These are phyloP conservation scores for Drosophila santomea DNA, from an alignment of 1,140 invertebrate genomes.

Conservation along the genomic window DNA sequence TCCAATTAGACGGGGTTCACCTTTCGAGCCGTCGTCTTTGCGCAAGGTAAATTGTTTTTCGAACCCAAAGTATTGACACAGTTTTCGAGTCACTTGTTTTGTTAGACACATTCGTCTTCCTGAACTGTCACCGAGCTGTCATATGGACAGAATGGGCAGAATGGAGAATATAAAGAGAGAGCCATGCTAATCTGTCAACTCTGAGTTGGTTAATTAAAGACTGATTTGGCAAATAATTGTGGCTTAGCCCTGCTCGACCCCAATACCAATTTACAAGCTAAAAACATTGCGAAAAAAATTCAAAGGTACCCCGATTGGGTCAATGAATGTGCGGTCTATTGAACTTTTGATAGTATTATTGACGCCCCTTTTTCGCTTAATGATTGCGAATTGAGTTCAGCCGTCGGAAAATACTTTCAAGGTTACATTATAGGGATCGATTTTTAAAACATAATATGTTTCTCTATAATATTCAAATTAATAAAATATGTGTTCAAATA, in stretches of 20 bases:
- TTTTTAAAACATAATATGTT: not conserved
- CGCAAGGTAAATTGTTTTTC: constrained; percentile 60
- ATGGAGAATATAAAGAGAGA: not conserved
- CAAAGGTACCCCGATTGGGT: constrained; percentile 40
- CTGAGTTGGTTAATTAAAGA: constrained; percentile 69
- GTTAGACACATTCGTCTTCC: constrained; percentile 60
- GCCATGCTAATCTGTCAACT: constrained; percentile 71
- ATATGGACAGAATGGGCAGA: constrained; percentile 18
- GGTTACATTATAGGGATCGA: constrained; percentile 16
- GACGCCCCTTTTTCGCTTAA: constrained; percentile 62
- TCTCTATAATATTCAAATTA: too few relatives aligned
- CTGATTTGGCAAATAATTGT: constrained; percentile 71
- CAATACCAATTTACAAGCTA: constrained; percentile 35
- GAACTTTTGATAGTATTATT: constrained; percentile 29
- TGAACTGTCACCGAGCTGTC: constrained; percentile 42
- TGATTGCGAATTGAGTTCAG: constrained; percentile 30
- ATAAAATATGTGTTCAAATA: too few relatives aligned
- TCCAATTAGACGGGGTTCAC: constrained; percentile 66
- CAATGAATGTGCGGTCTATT: constrained; percentile 30
- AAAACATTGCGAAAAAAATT: constrained; percentile 5
- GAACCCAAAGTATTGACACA: constrained; percentile 76
- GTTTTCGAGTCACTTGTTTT: constrained; percentile 53
- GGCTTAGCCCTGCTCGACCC: constrained; percentile 60
- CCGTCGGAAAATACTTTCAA: constrained; percentile 9
- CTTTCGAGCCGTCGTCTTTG: constrained; percentile 27